Evolutionary conservation across 2,888 invertebrate species (phyloP).

Genomic region (Abrostola tripartita): DNA sequence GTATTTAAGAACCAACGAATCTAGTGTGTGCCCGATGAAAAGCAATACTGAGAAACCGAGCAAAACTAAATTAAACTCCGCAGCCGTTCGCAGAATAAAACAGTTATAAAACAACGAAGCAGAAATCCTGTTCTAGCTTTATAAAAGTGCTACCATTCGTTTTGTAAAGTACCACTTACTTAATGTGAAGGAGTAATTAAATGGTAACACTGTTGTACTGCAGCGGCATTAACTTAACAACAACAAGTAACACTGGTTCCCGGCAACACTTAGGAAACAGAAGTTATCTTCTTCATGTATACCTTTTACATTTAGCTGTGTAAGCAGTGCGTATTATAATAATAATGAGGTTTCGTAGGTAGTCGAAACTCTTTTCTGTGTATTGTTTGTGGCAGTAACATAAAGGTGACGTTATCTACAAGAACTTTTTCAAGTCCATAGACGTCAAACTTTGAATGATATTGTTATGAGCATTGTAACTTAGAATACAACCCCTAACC

Average conservation of each 20-base stretch:
- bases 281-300: too few species aligned
- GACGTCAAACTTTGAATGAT: neutral
- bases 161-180: slow-evolving; percentile 1
- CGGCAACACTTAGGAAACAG: neutral
- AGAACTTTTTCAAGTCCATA: neutral
- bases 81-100: neutral
- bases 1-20: too few species aligned
- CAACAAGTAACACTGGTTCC: neutral
- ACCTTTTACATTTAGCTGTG: too few species aligned
- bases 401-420: too few species aligned
- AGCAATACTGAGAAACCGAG: too few species aligned
- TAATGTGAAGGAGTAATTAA: slow-evolving; percentile 1
- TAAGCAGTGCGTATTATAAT: too few species aligned
- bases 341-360: too few species aligned
- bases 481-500: slow-evolving; percentile 2
- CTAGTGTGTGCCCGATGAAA: too few species aligned
- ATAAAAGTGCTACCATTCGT: neutral
- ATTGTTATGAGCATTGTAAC: neutral
- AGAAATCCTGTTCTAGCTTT: neutral
- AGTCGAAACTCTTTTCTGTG: too few species aligned
- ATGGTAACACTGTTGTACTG: neutral
- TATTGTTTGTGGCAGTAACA: too few species aligned
- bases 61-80: too few species aligned
- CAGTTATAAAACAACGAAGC: neutral
- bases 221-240: neutral